Percentiles rank a stretch among this genome's conserved stretches.
Conservation (phyloP, 2,113 vertebrate genomes). For the Halichoerus grypus region DNA sequence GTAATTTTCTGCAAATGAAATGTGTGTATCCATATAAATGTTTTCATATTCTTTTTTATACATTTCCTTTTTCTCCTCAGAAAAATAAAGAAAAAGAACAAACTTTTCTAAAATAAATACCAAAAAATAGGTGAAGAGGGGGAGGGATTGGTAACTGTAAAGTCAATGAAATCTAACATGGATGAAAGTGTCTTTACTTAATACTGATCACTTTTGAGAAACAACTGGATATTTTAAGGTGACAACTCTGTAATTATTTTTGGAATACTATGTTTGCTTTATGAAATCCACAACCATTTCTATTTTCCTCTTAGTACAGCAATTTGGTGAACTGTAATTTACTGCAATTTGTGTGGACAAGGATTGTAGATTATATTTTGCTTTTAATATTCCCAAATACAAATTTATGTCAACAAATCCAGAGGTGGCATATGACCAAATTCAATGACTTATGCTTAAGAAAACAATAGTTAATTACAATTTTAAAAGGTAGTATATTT, state of each 20-base stretch:
- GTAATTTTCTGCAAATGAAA: neutral
- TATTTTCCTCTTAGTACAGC: slow-evolving; percentile 76
- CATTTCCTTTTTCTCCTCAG: neutral
- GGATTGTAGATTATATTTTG: slow-evolving; percentile 48
- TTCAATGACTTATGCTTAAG: slow-evolving; percentile 81
- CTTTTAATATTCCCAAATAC: slow-evolving; percentile 68
- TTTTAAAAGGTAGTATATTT: slow-evolving; percentile 81
- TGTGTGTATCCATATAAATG: neutral
- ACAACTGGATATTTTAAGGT: slow-evolving; percentile 73
- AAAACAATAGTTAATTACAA: slow-evolving; percentile 84
- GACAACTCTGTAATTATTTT: slow-evolving; percentile 77
- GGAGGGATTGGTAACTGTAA: slow-evolving; percentile 30
- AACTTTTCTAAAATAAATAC: slow-evolving; percentile 76
- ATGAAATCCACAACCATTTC: slow-evolving; percentile 74
- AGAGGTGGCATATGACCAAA: slow-evolving; percentile 68
- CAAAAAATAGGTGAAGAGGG: neutral
- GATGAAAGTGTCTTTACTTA: slow-evolving; percentile 68
- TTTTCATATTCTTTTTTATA: slow-evolving; percentile 5
- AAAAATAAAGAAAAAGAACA: neutral
- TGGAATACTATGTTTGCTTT: slow-evolving; percentile 71
- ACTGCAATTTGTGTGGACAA: slow-evolving; percentile 60
- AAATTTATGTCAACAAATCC: slow-evolving; percentile 67
- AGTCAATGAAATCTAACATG: neutral
- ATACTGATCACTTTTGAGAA: slow-evolving; percentile 56
- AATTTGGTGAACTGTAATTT: slow-evolving; percentile 79